phyloP scores from a whole-genome alignment of 2,888 invertebrate genomes.

The Eupithecia inturbata region DNA sequence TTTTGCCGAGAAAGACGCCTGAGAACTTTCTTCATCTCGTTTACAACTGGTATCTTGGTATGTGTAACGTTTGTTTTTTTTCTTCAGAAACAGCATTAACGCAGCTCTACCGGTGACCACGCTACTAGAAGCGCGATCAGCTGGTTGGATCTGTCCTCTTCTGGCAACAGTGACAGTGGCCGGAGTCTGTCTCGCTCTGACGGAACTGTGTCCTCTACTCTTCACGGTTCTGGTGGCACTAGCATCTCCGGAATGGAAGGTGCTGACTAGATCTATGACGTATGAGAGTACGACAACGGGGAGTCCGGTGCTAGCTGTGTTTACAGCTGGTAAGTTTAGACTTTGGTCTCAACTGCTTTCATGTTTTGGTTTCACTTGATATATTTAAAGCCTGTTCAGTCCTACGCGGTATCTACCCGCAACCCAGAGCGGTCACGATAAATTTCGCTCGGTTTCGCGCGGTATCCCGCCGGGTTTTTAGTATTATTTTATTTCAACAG shows the following conservation, averaged over 20 bases:
- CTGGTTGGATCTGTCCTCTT: conserved; percentile 85
- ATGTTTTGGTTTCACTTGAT: neutral
- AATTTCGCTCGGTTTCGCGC: neutral
- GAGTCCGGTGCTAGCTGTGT: conserved; percentile 86
- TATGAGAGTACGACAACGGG: conserved; percentile 85
- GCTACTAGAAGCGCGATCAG: conserved; percentile 84
- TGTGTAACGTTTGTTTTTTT: neutral
- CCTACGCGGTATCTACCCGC: neutral
- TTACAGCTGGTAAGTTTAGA: conserved; percentile 80
- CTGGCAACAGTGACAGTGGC: conserved; percentile 85
- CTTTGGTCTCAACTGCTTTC: neutral
- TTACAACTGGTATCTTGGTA: neutral
- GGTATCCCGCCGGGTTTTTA: neutral
- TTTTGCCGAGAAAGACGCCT: neutral
- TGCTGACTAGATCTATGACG: conserved; percentile 85
- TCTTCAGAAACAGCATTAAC: conserved; percentile 79
- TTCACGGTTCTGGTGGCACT: conserved; percentile 82
- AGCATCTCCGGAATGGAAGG: conserved; percentile 86
- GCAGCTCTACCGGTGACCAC: conserved; percentile 85
- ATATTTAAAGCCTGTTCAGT: neutral
- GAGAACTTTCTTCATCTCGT: neutral
- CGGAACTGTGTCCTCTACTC: conserved; percentile 84
- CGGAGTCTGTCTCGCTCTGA: conserved; percentile 85
- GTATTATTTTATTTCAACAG: neutral
- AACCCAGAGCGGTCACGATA: neutral